These are phyloP conservation scores for Caenorhabditis becei DNA, from an alignment of 2,888 invertebrate species.

Conservation along the genomic window DNA sequence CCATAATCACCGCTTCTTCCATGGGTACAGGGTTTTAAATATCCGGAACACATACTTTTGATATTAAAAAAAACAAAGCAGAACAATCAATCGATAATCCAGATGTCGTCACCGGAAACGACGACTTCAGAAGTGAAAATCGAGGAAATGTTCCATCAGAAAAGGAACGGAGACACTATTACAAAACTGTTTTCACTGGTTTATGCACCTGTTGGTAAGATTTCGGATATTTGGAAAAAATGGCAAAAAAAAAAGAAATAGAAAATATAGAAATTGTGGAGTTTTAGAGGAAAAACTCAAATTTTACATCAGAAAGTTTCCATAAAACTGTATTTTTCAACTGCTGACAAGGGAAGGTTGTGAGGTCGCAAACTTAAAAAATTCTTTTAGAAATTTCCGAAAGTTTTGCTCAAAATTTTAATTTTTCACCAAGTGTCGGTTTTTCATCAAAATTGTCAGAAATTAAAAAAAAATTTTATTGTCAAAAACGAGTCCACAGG, in stretches of 20 bases:
- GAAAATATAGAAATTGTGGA: conserved; percentile 12
- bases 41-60: neutral
- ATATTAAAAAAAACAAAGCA: neutral
- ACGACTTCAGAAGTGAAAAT: conserved; percentile 17
- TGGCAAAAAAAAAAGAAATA: too few species aligned
- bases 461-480: neutral
- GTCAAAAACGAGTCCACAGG: too few species aligned
- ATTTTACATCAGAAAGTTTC: too few species aligned
- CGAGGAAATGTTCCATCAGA: conserved; percentile 48
- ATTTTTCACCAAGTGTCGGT: too few species aligned
- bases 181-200: conserved; percentile 35
- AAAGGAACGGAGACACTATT: conserved; percentile 30
- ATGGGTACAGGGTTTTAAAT: neutral
- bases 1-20: too few species aligned
- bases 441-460: too few species aligned
- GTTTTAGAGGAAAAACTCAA: neutral
- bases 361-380: too few species aligned
- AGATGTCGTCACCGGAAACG: conserved; percentile 22
- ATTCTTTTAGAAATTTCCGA: too few species aligned
- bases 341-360: too few species aligned
- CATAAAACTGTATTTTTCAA: too few species aligned
- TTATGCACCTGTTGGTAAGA: conserved; percentile 62
- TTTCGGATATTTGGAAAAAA: conserved; percentile 19
- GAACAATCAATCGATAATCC: neutral
- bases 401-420: too few species aligned